Evolutionary conservation across 2,888 invertebrate species (phyloP).

Genomic region (Epirrita christyi): DNA sequence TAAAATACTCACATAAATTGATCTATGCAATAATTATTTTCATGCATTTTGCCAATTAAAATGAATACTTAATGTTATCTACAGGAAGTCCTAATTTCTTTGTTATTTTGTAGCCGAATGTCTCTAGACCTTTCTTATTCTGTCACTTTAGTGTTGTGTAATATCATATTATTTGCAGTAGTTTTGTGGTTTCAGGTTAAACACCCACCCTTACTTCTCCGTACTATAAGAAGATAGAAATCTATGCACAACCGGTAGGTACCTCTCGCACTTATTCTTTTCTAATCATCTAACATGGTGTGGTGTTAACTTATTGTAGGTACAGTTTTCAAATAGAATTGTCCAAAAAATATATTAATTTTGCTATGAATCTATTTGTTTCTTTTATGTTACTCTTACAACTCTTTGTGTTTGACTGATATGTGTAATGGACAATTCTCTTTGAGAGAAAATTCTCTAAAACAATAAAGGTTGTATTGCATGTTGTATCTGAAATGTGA

Average conservation of each 20-base stretch:
- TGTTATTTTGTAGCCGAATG: background rate
- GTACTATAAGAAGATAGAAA: slow-evolving; percentile 24
- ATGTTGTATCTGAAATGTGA: too few relatives aligned
- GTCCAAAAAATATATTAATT: background rate
- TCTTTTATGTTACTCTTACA: too few relatives aligned
- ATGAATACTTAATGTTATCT: too few relatives aligned
- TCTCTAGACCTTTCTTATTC: background rate
- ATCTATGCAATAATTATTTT: too few relatives aligned
- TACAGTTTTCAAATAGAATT: background rate
- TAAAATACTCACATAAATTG: too few relatives aligned
- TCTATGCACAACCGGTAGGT: slow-evolving; percentile 34
- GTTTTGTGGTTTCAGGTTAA: slow-evolving; percentile 38
- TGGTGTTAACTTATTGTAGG: background rate
- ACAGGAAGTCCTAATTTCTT: too few relatives aligned
- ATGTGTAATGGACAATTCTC: too few relatives aligned
- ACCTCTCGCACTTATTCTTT: slow-evolving; percentile 19
- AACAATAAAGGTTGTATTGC: too few relatives aligned
- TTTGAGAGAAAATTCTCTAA: too few relatives aligned
- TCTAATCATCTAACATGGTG: background rate
- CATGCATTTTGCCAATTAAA: too few relatives aligned
- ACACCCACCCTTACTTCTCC: slow-evolving; percentile 12
- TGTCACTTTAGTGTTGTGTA: slow-evolving; percentile 3
- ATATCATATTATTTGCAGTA: slow-evolving; percentile 18
- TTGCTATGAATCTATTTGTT: too few relatives aligned
- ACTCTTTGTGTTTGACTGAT: too few relatives aligned